Evolutionary conservation across 2,888 invertebrate genomes (phyloP), one percentile per base, ranked within the genome.

Genomic region (Linnaemya tessellans): DNA sequence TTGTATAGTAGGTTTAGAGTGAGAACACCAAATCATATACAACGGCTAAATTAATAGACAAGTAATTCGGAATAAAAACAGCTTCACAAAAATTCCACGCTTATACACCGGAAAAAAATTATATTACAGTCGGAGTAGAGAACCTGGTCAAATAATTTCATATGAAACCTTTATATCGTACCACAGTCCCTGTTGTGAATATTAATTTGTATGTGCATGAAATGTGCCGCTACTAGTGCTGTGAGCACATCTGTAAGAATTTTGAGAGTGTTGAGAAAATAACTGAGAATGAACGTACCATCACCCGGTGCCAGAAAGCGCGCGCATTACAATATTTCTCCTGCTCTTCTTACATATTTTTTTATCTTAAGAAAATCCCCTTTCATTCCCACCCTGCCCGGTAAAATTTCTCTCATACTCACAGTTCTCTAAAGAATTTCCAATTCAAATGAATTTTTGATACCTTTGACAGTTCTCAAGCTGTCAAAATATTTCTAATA

Each of bases 281-380:
- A 30, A 64, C 38, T 71, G 64, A 82, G 77, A 56, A 70, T 58
- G 77, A 77, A 56, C 75, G 54, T 68, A 80, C 13, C 56, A 75
- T 49, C 49, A 77, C 80, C 81, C 79, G 73, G 82, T 75, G 64
- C 43, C 38, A 60, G 60, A 82, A 80, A 85, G 62, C 85, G 85
- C 85, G 79, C 85, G 82, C 85, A 82, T 75, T 67, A 22, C 22
- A 13, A 56, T 65, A 60, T 74, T 78, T 65, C 22, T 73, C 64
- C 43, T 70, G 41, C 78, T 79, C 71, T 80, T 20, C 2, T 65
- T 30, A 1, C 11, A n/a, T 64, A n/a, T n/a, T n/a, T n/a, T 51
- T n/a, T 38, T 22, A 41, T 41, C 54, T 49, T 0, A 18, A 35
- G 56, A 68, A 35, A 25, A 56, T 1, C 58, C 58, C 30, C 7